Base-by-base conservation (phyloP, 1,140 invertebrate genomes). In the Megathymus violae region DNA sequence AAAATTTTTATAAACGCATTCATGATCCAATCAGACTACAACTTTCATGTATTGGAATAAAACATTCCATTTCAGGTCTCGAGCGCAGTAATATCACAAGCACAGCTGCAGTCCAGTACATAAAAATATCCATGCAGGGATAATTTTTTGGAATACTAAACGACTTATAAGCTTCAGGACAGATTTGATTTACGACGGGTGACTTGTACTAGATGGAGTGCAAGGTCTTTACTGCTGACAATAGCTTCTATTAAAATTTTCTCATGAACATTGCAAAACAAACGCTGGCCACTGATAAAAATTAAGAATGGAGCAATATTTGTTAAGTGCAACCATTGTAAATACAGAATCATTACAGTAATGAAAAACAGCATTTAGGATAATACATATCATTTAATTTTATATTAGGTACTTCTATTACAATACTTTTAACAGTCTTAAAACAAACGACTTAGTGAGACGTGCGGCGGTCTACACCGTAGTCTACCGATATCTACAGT, bases 381-480 rank as follows among this genome's bases (percentile, higher is more conserved):
- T 80, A 83, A 85, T 89, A 82, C 76, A 78, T 85, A 85, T 85
- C 74, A 78, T 84, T 86, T 88, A 87, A 86, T 87, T 88, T 89
- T 88, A 89, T 88, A 88, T 88, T 89, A 89, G 82, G 74, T 88
- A 85, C 59, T 82, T 87, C 67, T 82, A 83, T 86, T 88, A 88
- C 83, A 90, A 90, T 90, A 90, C 83, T 88, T 88, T 81, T 88
- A 90, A 90, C 88, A 90, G 85, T 90, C 88, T 90, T 90, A 90
- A 80, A 86, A 82, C 80, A 67, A 84, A 86, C 85, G 88, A 90
- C 85, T 90, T 82, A 84, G 84, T 74, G 68, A 80, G 71, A 80
- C 73, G 74, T 64, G 44, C 66, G 69, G 79, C 85, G 83, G 62
- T 87, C 78, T 69, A 83, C 82, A 78, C 86, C 80, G n/a, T n/a